Evolutionary conservation across 2,888 invertebrate genomes (phyloP).

Genomic region (Pristionchus japonicus): DNA sequence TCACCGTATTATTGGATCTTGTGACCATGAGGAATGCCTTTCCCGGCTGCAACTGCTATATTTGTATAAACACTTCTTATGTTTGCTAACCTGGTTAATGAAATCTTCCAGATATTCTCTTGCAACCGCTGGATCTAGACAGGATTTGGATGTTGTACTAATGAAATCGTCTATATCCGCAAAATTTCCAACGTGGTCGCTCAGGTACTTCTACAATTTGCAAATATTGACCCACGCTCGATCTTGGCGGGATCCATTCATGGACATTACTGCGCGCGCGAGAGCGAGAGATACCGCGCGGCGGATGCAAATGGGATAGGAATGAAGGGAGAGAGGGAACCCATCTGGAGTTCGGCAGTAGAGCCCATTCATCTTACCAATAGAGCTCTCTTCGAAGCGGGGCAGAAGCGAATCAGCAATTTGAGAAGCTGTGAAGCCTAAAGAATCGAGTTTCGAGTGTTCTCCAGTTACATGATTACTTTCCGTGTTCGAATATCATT

Average conservation of each 20-base stretch:
- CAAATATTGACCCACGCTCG: neutral
- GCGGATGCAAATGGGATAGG: no score
- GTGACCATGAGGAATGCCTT: neutral
- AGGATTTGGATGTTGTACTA: neutral
- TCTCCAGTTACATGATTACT: neutral
- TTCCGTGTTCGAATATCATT: neutral
- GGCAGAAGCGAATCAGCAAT: neutral
- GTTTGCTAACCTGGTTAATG: neutral
- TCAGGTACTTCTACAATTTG: neutral
- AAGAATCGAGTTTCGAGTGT: no score
- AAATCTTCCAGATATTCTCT: neutral
- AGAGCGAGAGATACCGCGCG: no score
- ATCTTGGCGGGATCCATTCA: neutral
- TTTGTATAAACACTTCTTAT: no score
- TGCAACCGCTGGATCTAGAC: neutral
- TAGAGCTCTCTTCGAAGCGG: no score
- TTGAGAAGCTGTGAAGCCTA: neutral
- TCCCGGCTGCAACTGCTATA: neutral
- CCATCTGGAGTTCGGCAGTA: no score
- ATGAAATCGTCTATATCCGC: neutral
- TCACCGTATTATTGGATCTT: neutral
- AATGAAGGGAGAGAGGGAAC: no score
- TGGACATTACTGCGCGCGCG: no score
- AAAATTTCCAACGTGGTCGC: neutral
- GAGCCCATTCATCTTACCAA: no score